Evolutionary conservation across 2,113 vertebrate species (phyloP).

Genomic region (Budorcas taxicolor): DNA sequence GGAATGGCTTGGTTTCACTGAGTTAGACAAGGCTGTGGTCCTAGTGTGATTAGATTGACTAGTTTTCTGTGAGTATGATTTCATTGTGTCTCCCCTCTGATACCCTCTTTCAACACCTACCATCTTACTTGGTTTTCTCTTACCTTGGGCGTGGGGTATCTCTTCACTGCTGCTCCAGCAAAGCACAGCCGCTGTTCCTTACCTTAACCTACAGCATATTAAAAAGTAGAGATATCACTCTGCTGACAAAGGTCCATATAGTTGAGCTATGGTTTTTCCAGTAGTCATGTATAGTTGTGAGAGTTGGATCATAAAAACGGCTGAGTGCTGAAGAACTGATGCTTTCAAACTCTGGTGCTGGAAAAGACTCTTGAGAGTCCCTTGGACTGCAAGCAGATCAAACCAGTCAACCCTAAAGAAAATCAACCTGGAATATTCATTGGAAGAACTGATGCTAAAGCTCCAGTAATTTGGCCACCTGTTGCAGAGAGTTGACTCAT

Average conservation of each 20-base stretch:
- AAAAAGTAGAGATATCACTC: not conserved
- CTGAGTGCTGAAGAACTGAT: not conserved
- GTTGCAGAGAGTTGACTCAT: not conserved
- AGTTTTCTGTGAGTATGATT: no score
- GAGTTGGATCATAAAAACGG: not conserved
- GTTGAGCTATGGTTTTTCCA: not conserved
- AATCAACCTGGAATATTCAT: not conserved
- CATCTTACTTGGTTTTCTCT: no score
- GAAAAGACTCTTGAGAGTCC: not conserved
- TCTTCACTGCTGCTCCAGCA: no score
- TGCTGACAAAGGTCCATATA: not conserved
- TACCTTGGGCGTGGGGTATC: no score
- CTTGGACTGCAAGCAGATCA: not conserved
- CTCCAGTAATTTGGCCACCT: not conserved
- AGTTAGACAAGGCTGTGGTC: no score
- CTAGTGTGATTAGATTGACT: no score
- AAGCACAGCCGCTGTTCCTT: no score
- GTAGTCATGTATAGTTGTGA: not conserved
- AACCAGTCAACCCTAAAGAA: not conserved
- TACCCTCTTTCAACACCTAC: no score
- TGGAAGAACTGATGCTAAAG: not conserved
- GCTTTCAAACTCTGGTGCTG: not conserved
- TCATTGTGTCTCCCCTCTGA: no score
- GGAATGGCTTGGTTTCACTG: no score
- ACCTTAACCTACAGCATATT: not conserved